Conservation (phyloP, 2,888 invertebrate species). For the Biston stratarius region DNA sequence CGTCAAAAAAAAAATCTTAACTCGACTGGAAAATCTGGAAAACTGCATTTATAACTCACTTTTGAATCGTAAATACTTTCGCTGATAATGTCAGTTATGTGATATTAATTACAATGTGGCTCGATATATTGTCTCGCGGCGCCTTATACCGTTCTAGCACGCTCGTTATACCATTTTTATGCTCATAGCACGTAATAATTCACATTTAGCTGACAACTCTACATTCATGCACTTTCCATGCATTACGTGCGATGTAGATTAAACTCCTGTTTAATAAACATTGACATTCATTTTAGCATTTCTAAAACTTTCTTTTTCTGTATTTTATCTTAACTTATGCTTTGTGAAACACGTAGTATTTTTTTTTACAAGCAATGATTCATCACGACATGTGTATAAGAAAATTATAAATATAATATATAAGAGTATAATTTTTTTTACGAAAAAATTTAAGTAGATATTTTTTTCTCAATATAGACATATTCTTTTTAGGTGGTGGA, state of each 20-base stretch:
- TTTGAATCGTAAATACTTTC: conserved; percentile 78
- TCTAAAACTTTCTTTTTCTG: conserved; percentile 16
- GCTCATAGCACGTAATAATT: conserved; percentile 39
- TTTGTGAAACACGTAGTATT: background rate
- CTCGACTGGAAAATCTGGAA: conserved; percentile 76
- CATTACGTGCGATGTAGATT: conserved; percentile 26
- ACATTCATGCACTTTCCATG: conserved; percentile 41
- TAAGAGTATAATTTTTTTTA: no score
- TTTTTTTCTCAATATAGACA: no score
- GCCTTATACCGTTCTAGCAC: conserved; percentile 46
- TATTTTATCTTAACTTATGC: background rate
- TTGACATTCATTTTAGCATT: conserved; percentile 14
- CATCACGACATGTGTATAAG: background rate
- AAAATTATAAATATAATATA: no score
- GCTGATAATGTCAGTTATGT: conserved; percentile 66
- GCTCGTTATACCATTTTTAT: conserved; percentile 46
- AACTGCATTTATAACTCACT: conserved; percentile 68
- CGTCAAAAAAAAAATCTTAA: conserved; percentile 65
- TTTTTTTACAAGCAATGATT: background rate
- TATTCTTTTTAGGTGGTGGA: no score
- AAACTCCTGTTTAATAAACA: conserved; percentile 20
- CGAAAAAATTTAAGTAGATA: no score
- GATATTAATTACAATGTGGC: conserved; percentile 66
- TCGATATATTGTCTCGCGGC: conserved; percentile 49
- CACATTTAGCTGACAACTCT: conserved; percentile 31